Evolutionary conservation across 64 coral and sea anemone genomes (phyloP).

Genomic region (Porites australiensis): DNA sequence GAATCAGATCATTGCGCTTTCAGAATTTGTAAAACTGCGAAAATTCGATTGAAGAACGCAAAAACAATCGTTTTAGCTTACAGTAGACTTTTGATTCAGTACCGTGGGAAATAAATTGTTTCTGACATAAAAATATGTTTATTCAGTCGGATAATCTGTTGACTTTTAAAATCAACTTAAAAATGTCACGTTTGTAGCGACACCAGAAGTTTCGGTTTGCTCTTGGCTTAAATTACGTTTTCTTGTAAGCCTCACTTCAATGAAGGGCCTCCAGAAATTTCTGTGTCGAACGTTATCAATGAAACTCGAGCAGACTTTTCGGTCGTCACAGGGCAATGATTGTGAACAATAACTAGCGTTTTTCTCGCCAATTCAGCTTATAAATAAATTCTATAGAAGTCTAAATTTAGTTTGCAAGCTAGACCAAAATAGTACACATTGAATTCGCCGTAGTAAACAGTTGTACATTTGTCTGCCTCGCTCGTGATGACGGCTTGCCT

Average conservation of each 20-base stretch:
- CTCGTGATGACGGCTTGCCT: background rate
- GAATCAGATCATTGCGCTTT: background rate
- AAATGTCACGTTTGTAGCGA: background rate
- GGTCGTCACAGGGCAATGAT: slow-evolving; percentile 10
- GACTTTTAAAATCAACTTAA: background rate
- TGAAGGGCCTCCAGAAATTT: slow-evolving; percentile 8
- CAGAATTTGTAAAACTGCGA: background rate
- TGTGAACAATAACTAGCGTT: slow-evolving; percentile 29
- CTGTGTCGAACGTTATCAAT: slow-evolving; percentile 10
- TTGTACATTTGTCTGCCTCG: background rate
- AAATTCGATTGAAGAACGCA: background rate
- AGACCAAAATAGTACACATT: slow-evolving; percentile 16
- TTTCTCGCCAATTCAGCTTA: slow-evolving; percentile 33
- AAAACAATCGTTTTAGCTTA: background rate
- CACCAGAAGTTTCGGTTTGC: background rate
- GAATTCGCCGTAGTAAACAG: too few species aligned
- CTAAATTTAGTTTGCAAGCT: slow-evolving; percentile 30
- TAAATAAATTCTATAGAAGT: background rate
- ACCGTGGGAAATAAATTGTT: slow-evolving; percentile 16
- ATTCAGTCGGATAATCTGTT: background rate
- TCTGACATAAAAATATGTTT: background rate
- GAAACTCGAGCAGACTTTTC: background rate
- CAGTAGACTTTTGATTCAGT: background rate
- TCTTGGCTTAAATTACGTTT: background rate
- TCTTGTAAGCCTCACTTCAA: background rate